Evolutionary conservation across 2,113 vertebrate genomes (phyloP).

Genomic region (Oenanthe melanoleuca): DNA sequence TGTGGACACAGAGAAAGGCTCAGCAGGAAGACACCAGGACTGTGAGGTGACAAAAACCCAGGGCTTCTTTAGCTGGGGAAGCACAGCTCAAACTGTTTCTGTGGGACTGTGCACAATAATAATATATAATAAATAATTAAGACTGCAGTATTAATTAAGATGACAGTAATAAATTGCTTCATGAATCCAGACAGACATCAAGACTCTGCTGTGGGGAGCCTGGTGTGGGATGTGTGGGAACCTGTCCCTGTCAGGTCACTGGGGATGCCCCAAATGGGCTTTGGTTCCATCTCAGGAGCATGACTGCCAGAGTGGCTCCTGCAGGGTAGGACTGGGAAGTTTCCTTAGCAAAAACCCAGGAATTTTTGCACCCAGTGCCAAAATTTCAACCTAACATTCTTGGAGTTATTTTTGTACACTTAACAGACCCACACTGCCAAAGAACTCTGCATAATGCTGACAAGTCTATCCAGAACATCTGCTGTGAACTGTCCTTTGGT

Average conservation of each 20-base stretch:
- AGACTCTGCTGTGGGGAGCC: accelerated
- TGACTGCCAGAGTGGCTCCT: not conserved
- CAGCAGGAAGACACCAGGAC: not conserved
- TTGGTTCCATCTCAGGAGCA: not conserved
- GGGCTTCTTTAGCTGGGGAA: not conserved
- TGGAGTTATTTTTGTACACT: conserved; percentile 4
- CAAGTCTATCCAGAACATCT: conserved; percentile 28
- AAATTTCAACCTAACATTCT: not conserved
- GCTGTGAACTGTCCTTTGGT: not conserved
- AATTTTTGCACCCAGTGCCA: not conserved
- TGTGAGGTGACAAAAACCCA: not conserved
- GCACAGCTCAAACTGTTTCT: not conserved
- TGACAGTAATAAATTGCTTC: not conserved
- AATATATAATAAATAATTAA: no score
- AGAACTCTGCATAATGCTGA: not conserved
- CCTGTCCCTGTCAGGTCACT: not conserved
- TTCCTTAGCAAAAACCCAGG: not conserved
- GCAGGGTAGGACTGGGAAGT: accelerated
- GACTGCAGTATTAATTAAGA: no score
- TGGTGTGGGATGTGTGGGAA: not conserved
- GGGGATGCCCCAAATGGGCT: not conserved
- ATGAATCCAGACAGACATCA: not conserved
- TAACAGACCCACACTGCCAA: not conserved
- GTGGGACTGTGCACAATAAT: not conserved
- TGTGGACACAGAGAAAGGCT: not conserved